Evolutionary conservation across 2,113 vertebrate species (phyloP).

Genomic region (zebrafish (Danio rerio)): GRCz12tu NC_133181.1:3830001-3830500

Average conservation of each 20-base stretch:
- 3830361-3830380: neutral
- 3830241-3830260: neutral
- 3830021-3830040: slow-evolving; percentile 88
- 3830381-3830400: neutral
- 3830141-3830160: slow-evolving; percentile 30
- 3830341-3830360: neutral
- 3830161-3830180: slow-evolving; percentile 24
- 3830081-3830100: slow-evolving; percentile 82
- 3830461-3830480: too few relatives aligned
- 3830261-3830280: neutral
- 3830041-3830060: slow-evolving; percentile 98
- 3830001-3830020: slow-evolving; percentile 91
- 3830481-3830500: too few relatives aligned
- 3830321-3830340: neutral
- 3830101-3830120: slow-evolving; percentile 63
- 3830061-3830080: slow-evolving; percentile 99
- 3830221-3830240: neutral
- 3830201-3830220: slow-evolving; percentile 24
- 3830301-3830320: neutral
- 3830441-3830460: neutral
- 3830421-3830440: neutral
- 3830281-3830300: slow-evolving; percentile 8
- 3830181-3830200: neutral
- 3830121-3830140: slow-evolving; percentile 48
- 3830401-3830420: neutral